Evolutionary conservation across 2,797 vertebrate genomes (phyloP).

Genomic region (Picus viridis): DNA sequence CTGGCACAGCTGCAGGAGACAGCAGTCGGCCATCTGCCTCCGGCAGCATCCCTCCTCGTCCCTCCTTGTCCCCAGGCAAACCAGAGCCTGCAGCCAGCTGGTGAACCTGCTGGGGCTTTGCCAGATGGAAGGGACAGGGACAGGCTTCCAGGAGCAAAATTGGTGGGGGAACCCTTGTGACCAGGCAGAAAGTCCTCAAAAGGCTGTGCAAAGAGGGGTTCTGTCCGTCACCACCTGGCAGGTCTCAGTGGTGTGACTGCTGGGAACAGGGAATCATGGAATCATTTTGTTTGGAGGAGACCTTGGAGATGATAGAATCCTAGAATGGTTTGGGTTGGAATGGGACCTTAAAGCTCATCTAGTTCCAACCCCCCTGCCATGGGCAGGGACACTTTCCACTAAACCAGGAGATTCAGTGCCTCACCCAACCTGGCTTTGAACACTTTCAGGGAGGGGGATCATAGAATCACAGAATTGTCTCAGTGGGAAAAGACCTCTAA

Average conservation of each 20-base stretch:
- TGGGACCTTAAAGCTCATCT: too few relatives aligned
- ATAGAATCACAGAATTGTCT: neutral
- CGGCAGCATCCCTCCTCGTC: neutral
- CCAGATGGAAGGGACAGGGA: accelerated
- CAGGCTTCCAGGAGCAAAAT: neutral
- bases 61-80: neutral
- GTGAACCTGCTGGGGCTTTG: neutral
- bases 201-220: neutral
- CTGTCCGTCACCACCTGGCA: neutral
- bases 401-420: too few relatives aligned
- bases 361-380: too few relatives aligned
- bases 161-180: neutral
- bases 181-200: accelerated
- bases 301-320: too few relatives aligned
- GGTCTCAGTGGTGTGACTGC: neutral
- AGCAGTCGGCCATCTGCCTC: neutral
- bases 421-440: too few relatives aligned
- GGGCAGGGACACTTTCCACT: too few relatives aligned
- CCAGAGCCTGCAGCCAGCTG: neutral
- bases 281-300: too few relatives aligned
- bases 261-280: neutral
- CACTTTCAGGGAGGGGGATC: neutral
- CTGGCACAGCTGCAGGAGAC: neutral
- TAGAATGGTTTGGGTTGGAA: too few relatives aligned
- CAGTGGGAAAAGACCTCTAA: too few relatives aligned